phyloP scores from a whole-genome alignment of 2,113 vertebrate species.

The Isurus oxyrinchus region DNA sequence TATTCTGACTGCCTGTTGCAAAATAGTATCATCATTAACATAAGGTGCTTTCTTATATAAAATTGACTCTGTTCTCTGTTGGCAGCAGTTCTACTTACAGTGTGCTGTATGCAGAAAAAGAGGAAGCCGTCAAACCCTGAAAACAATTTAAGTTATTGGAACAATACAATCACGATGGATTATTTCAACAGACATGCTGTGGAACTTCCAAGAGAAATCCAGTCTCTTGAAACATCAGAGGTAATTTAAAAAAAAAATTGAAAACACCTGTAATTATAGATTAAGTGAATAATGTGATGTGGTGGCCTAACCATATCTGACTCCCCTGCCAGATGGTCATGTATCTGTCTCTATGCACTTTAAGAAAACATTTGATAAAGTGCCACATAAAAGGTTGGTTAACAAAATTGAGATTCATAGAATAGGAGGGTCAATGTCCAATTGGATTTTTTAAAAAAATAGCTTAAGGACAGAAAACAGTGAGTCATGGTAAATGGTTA shows the following conservation, averaged over 20 bases:
- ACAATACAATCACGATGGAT: conserved; percentile 98
- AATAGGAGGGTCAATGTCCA: no score
- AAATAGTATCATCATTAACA: neutral
- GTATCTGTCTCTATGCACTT: no score
- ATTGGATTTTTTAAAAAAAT: no score
- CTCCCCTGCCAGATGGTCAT: neutral
- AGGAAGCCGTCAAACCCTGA: conserved; percentile 90
- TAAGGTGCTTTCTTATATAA: conserved; percentile 26
- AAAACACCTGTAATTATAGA: neutral
- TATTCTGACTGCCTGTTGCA: neutral
- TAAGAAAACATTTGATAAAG: no score
- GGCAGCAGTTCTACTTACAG: conserved; percentile 85
- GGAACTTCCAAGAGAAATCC: conserved; percentile 88
- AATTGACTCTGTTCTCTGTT: conserved; percentile 44
- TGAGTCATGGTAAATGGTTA: no score
- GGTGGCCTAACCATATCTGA: neutral
- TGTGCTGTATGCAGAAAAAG: conserved; percentile 91
- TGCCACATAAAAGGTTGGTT: no score
- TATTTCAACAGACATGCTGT: conserved; percentile 95
- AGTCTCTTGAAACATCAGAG: conserved; percentile 88
- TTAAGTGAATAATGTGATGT: no score
- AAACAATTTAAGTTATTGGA: conserved; percentile 98
- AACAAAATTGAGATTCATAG: no score
- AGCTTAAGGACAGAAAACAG: no score
- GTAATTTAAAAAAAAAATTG: conserved; percentile 51